Evolutionary conservation across 2,113 vertebrate genomes (phyloP), one percentile per base, ranked within the genome.

Genomic region (Donacobius atricapilla): DNA sequence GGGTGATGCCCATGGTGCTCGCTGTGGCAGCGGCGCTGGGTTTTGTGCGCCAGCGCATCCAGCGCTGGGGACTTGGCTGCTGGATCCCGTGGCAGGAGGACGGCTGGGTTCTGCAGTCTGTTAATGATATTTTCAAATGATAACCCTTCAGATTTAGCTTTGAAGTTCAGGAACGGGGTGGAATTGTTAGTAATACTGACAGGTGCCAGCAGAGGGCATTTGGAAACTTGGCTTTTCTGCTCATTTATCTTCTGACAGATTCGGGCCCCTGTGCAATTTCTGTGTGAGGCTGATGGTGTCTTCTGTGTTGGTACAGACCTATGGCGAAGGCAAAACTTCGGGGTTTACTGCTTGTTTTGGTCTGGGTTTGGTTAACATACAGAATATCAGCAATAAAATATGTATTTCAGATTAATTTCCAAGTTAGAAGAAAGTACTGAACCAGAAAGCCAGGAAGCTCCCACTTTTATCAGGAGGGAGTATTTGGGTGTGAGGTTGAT

Each of bases 151-250:
- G n/a, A 73, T 40, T 17, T 2, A 21, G n/a, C 47, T 63, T 42
- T 20, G 13, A 4, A 0, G 22, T 23, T 70, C 25, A 35, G 77
- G 22, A 69, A 7, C 5, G 7, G 47, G 81, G 31, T 51, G 65
- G 56, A 45, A 50, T 53, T 79, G 39, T 73, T 13, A 13, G 68
- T 77, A 14, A 81, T 92, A 18, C 79, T 81, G 75, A 45, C 25
- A 63, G 56, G 60, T 91, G 81, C 95, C 95, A 94, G 86, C 93
- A 95, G 94, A 96, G 94, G 96, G 93, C 93, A 83, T 97, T 94
- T 88, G 85, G 87, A 94, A 96, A 92, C 88, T 60, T 89, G 89
- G 7, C 77, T 69, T 91, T 85, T 71, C 83, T 51, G 44, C 69
- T 93, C 28, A 15, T 93, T 92, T 84, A 4, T 60, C 48, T 94